These are phyloP conservation scores for Zeuzera pyrina DNA, from an alignment of 2,888 invertebrate genomes.

Conservation along the genomic window DNA sequence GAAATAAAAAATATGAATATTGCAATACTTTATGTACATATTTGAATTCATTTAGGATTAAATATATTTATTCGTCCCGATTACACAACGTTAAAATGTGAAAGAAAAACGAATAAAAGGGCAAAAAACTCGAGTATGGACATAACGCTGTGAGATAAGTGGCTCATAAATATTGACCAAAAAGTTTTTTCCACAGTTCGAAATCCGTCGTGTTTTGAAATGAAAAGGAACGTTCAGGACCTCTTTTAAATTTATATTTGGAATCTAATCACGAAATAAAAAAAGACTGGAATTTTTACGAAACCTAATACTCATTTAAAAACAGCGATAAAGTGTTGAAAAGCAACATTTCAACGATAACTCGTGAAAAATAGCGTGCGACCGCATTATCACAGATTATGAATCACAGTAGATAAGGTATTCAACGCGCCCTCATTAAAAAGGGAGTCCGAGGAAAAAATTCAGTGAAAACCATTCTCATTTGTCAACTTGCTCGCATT, in stretches of 20 bases:
- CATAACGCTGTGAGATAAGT: constrained; percentile 24
- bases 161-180: constrained; percentile 32
- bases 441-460: constrained; percentile 28
- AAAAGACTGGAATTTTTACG: background rate
- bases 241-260: constrained; percentile 1
- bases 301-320: too few relatives aligned
- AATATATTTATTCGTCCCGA: background rate
- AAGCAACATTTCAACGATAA: constrained; percentile 21
- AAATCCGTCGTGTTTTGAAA: constrained; percentile 6
- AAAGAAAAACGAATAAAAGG: constrained; percentile 8
- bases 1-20: too few relatives aligned
- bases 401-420: constrained; percentile 48
- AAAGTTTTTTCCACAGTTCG: constrained; percentile 20
- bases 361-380: constrained; percentile 29
- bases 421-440: constrained; percentile 51
- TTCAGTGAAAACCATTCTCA: constrained; percentile 42
- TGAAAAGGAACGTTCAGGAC: constrained; percentile 1
- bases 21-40: too few relatives aligned
- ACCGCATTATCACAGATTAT: constrained; percentile 38
- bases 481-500: constrained; percentile 53
- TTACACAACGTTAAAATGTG: constrained; percentile 2
- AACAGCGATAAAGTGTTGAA: constrained; percentile 24
- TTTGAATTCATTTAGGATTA: too few relatives aligned
- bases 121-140: constrained; percentile 22
- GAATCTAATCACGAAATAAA: background rate